Evolutionary conservation across 2,113 vertebrate species (phyloP).

Genomic region (Prolemur simus): DNA sequence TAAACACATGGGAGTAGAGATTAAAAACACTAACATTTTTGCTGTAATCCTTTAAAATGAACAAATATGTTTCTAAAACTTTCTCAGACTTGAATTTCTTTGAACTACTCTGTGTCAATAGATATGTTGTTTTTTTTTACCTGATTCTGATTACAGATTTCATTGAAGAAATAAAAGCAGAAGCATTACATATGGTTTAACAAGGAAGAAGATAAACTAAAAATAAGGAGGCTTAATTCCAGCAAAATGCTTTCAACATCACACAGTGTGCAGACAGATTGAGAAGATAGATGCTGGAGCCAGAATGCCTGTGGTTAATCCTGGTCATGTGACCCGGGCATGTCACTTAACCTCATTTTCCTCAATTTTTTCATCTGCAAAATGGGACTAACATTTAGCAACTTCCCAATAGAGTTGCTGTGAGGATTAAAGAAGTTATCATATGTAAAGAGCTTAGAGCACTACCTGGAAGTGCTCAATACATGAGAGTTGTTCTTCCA

Average conservation of each 20-base stretch:
- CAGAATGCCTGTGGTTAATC: not conserved
- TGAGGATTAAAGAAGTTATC: not conserved
- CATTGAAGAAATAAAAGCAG: constrained; percentile 33
- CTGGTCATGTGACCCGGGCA: not conserved
- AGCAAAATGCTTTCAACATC: not conserved
- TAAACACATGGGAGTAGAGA: constrained; percentile 70
- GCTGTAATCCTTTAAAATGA: constrained; percentile 59
- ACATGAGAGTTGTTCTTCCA: not conserved
- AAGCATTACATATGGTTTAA: not conserved
- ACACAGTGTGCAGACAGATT: not conserved
- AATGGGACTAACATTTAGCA: not conserved
- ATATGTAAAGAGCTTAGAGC: not conserved
- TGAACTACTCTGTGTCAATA: not conserved
- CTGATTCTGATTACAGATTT: constrained; percentile 49
- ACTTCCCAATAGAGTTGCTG: not conserved
- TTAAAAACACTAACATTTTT: constrained; percentile 71
- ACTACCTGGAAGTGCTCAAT: not conserved
- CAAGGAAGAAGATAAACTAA: not conserved
- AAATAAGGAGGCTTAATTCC: not conserved
- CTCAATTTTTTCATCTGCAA: constrained; percentile 26
- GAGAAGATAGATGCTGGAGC: not conserved
- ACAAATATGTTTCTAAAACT: constrained; percentile 56
- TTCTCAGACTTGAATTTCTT: constrained; percentile 66
- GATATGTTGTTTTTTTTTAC: not conserved
- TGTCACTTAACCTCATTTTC: not conserved